Evolutionary conservation across 2,797 vertebrate genomes (phyloP).

Genomic region (Lithobates sylvaticus): DNA sequence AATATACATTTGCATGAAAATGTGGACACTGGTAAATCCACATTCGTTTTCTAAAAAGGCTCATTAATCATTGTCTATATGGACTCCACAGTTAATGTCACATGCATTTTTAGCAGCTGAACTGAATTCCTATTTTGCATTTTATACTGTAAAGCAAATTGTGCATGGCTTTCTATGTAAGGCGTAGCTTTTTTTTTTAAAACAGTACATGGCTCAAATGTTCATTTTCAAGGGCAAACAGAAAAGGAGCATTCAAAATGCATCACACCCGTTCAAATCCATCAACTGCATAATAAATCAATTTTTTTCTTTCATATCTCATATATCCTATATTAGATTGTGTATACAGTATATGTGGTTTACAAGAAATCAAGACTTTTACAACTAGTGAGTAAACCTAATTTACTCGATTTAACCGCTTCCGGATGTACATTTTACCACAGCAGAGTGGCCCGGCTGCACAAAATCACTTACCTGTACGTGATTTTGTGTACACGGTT

Average conservation of each 20-base stretch:
- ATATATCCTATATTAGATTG: too few relatives aligned
- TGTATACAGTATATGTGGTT: too few relatives aligned
- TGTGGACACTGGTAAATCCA: conserved; percentile 40
- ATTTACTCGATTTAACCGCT: too few relatives aligned
- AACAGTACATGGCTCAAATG: background rate
- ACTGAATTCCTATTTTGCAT: conserved; percentile 61
- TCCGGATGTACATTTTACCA: too few relatives aligned
- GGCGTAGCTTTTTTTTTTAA: background rate
- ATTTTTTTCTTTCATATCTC: too few relatives aligned
- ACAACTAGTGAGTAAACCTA: too few relatives aligned
- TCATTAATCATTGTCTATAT: conserved; percentile 66
- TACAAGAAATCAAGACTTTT: too few relatives aligned
- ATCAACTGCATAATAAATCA: too few relatives aligned
- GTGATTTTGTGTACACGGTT: too few relatives aligned
- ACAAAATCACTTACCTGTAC: too few relatives aligned
- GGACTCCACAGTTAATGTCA: conserved; percentile 64
- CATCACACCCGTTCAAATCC: too few relatives aligned
- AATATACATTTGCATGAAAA: background rate
- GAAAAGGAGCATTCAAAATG: background rate
- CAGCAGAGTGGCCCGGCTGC: too few relatives aligned
- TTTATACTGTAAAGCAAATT: conserved; percentile 63
- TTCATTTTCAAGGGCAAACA: background rate
- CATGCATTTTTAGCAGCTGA: conserved; percentile 65
- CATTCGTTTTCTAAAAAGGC: conserved; percentile 57
- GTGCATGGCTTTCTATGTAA: background rate